A percentile compares a stretch with the other conserved stretches of the same genome.
These are phyloP conservation scores for Ganaspis brasiliensis DNA, from an alignment of 2,888 invertebrate species.

Conservation along the genomic window DNA sequence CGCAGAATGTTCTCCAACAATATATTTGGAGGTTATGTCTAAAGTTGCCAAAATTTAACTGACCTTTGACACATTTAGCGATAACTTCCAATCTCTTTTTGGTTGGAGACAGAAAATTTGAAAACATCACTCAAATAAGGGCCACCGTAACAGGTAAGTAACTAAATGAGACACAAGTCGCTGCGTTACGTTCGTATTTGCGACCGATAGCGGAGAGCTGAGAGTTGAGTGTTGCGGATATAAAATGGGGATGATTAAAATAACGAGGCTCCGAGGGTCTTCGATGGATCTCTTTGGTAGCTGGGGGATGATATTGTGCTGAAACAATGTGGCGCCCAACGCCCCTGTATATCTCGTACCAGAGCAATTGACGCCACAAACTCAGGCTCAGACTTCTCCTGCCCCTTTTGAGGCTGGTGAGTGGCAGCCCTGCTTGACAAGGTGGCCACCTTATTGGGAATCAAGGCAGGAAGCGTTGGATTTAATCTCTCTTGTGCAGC, in stretches of 20 bases:
- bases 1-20: no score
- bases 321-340: constrained; percentile 77
- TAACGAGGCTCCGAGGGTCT: constrained; percentile 76
- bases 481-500: constrained; percentile 59
- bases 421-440: constrained; percentile 44
- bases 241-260: constrained; percentile 79
- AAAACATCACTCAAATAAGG: no score
- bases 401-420: constrained; percentile 28
- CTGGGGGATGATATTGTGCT: constrained; percentile 71
- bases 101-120: no score
- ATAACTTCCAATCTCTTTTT: no score
- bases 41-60: no score
- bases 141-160: not conserved
- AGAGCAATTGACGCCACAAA: constrained; percentile 66
- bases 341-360: constrained; percentile 67
- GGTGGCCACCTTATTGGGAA: constrained; percentile 60
- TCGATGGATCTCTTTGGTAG: constrained; percentile 62
- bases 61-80: no score
- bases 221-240: constrained; percentile 70
- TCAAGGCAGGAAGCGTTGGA: constrained; percentile 60
- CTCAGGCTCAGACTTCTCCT: constrained; percentile 52
- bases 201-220: constrained; percentile 63
- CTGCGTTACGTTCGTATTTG: constrained; percentile 4
- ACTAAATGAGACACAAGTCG: not conserved
- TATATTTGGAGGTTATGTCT: no score